A percentile compares a stretch with the other conserved stretches of the same genome.
These are phyloP conservation scores for Tanypteryx hageni DNA, from an alignment of 2,888 invertebrate species.

Conservation along the genomic window DNA sequence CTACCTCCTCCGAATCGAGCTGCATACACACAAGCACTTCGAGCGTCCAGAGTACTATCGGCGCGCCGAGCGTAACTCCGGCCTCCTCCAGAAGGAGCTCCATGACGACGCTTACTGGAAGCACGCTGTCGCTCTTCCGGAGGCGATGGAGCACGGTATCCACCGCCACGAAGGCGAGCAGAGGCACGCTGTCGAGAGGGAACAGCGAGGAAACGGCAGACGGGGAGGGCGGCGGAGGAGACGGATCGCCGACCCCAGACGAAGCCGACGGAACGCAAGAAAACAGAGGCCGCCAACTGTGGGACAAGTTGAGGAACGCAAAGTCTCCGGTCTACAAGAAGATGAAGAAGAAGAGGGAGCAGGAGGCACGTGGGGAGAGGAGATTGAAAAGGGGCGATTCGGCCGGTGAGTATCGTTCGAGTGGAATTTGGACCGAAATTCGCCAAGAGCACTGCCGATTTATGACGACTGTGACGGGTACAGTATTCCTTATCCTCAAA, in stretches of 20 bases:
- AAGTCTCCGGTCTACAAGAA: constrained; percentile 45
- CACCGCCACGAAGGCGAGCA: background rate
- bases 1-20: no score
- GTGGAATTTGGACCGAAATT: no score
- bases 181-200: background rate
- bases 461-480: no score
- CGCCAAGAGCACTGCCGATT: no score
- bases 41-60: background rate
- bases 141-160: constrained; percentile 31
- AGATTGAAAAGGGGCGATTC: constrained; percentile 23
- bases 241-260: background rate
- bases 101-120: constrained; percentile 1
- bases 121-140: constrained; percentile 20
- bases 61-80: no score
- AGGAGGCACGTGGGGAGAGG: background rate
- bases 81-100: background rate
- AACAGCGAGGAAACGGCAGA: background rate
- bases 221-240: no score
- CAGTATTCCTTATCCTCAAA: no score
- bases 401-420: background rate
- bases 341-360: constrained; percentile 30
- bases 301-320: constrained; percentile 40
- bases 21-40: background rate
- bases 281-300: constrained; percentile 33
- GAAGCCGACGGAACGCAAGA: background rate